Evolutionary conservation across 2,888 invertebrate species (phyloP).

Genomic region (Drosophila hamatofila): DNA sequence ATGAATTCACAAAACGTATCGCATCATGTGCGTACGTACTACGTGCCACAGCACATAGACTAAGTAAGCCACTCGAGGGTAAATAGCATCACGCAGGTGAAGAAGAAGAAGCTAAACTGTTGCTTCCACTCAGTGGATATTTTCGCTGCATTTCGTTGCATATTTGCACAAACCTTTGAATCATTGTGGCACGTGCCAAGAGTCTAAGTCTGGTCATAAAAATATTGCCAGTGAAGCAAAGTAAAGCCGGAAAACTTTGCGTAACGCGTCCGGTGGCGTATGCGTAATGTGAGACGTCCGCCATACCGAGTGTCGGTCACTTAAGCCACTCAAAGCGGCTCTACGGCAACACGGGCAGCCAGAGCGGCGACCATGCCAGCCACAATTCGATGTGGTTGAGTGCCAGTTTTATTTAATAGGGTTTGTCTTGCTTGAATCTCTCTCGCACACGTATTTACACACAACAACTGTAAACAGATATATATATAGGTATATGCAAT

Average conservation of each 20-base stretch:
- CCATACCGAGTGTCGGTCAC: slow-evolving; percentile 32
- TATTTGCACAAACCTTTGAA: slow-evolving; percentile 25
- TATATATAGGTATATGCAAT: slow-evolving; percentile 5
- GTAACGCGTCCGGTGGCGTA: slow-evolving; percentile 41
- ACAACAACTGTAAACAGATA: slow-evolving; percentile 36
- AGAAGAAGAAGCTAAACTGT: slow-evolving; percentile 39
- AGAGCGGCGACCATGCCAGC: slow-evolving; percentile 16
- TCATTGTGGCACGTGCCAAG: slow-evolving; percentile 33
- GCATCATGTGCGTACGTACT: slow-evolving; percentile 49
- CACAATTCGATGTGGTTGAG: slow-evolving; percentile 53
- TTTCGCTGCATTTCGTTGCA: slow-evolving; percentile 46
- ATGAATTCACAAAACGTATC: slow-evolving; percentile 46
- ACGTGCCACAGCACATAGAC: slow-evolving; percentile 53
- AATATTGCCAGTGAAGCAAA: slow-evolving; percentile 37
- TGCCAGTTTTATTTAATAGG: slow-evolving; percentile 57
- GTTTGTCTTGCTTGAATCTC: slow-evolving; percentile 44
- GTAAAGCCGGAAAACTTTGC: slow-evolving; percentile 38
- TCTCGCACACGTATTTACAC: slow-evolving; percentile 51
- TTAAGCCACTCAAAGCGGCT: slow-evolving; percentile 51
- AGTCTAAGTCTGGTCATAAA: slow-evolving; percentile 31
- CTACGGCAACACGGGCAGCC: slow-evolving; percentile 24
- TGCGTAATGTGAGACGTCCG: slow-evolving; percentile 51
- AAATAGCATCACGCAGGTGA: slow-evolving; percentile 15
- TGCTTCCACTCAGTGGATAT: slow-evolving; percentile 29
- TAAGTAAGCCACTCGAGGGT: not conserved